phyloP scores from a whole-genome alignment of 1,140 invertebrate species.

The Asbolus verrucosus region DNA sequence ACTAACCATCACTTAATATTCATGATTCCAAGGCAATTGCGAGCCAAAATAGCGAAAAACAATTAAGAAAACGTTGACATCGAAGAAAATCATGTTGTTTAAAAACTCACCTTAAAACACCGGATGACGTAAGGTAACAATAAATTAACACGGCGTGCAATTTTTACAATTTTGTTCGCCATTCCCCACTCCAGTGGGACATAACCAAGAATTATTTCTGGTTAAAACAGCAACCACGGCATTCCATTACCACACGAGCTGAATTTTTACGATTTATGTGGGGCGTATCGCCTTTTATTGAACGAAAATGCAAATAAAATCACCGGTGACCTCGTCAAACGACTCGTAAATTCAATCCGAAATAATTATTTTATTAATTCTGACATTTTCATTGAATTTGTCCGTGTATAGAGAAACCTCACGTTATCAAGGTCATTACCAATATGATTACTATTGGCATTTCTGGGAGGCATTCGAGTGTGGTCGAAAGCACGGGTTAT shows the following conservation, averaged over 20 bases:
- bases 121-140: too few species aligned
- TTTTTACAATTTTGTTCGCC: too few species aligned
- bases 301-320: slow-evolving; percentile 6
- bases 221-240: background rate
- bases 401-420: slow-evolving; percentile 12
- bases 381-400: slow-evolving; percentile 1
- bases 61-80: too few species aligned
- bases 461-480: slow-evolving; percentile 13
- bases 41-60: too few species aligned
- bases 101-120: too few species aligned
- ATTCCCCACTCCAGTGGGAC: background rate
- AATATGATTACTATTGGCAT: slow-evolving; percentile 28
- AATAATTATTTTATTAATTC: slow-evolving; percentile 22
- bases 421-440: slow-evolving; percentile 13
- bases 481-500: background rate
- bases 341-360: slow-evolving; percentile 23
- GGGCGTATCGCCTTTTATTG: background rate
- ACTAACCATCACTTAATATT: too few species aligned
- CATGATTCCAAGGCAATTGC: too few species aligned
- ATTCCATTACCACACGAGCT: background rate
- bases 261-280: background rate
- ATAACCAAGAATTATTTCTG: background rate
- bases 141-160: too few species aligned
- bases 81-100: too few species aligned
- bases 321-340: background rate